Evolutionary conservation across 2,113 vertebrate species (phyloP), one percentile per base, ranked within the genome.

Genomic region (Silurus asotus): DNA sequence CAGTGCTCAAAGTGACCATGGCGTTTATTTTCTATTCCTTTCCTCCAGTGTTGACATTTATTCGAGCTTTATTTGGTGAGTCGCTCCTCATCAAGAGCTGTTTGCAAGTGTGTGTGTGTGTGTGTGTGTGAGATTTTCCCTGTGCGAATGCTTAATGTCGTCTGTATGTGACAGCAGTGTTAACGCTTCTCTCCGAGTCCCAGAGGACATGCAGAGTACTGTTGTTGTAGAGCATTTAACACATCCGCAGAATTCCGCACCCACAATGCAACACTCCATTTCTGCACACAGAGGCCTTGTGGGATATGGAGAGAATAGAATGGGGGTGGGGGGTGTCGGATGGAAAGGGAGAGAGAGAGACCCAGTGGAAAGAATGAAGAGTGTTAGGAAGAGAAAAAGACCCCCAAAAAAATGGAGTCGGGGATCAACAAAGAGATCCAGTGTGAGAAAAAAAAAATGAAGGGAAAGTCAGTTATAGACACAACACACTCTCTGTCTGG

Each of bases 201-300:
- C 77, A 13, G 9, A 61, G 65, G 51, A 69, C 51, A 67, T 55
- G 23, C 48, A 49, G 61, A 28, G 48, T 55, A 61, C 5, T 65
- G 56, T 15, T 59, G 15, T 8, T 53, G 37, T 76, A 70, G 45
- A 37, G 11, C 37, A 6, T 84, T 77, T 85, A 64, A 85, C 65
- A 11, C 56, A 48, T 59, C 74, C 49, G 65, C 84, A 78, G 17
- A 59, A 23, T 49, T 78, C 56, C 82, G 67, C 79, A 87, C 67
- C 51, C 74, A 65, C 62, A 67, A 49, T 87, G 81, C 81, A 83
- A 55, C 53, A 25, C 28, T 77, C 61, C 74, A 75, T 87, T 49
- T 87, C 48, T 82, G 70, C 80, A 83, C 61, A 77, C 51, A 51
- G 72, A 28, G 8, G 15, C 37, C 65, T 80, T 82, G 5, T 84